Base-by-base conservation (phyloP, 2,797 vertebrate genomes). In the Tokudaia muenninki region DNA sequence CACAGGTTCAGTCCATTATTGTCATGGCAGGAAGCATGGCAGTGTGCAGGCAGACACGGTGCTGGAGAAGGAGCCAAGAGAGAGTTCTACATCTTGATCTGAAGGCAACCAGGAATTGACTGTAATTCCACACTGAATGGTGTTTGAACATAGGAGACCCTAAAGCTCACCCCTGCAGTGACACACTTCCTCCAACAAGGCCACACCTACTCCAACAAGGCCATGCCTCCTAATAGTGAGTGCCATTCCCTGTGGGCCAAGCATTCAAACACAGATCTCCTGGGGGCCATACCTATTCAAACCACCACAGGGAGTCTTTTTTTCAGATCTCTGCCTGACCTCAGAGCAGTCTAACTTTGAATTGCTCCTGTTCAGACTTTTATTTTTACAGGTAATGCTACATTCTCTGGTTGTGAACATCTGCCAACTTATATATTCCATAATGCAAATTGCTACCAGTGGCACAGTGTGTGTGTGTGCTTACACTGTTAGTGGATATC, bases 331-430 rank as follows among this genome's bases (percentile, higher is more conserved):
- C 37, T 82, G 50, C 65, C 16, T 81, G 88, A 37, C 84, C 77
- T 81, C 10, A 1, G n/a, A 77, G 50, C 90, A 16, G 67, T 61
- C 41, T 61, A 78, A 57, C 94, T 91, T 81, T 57, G 75, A 63
- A 1, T 74, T 34, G 44, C 41, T 94, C 19, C 80, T 1, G 5
- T 89, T 97, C 52, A 70, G 57, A 93, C 21, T 92, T 97, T 86
- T 75, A 41, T 24, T 91, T n/a, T 96, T 94, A 92, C 0, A 89
- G 80, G 47, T 96, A 86, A 70, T 89, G 22, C 67, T 81, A 29
- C 37, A 41, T 70, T 95, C 11, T 83, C 83, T 67, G 57, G 31
- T 12, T 94, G 65, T 16, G 55, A 74, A 61, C 24, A 2, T 94
- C 88, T 50, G 34, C 34, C 96, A 13, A 75, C 52, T 79, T 93